A percentile compares a stretch with the other conserved stretches of the same genome.
These are phyloP conservation scores for Austrofundulus limnaeus DNA, from an alignment of 2,113 vertebrate species.

Conservation along the genomic window DNA sequence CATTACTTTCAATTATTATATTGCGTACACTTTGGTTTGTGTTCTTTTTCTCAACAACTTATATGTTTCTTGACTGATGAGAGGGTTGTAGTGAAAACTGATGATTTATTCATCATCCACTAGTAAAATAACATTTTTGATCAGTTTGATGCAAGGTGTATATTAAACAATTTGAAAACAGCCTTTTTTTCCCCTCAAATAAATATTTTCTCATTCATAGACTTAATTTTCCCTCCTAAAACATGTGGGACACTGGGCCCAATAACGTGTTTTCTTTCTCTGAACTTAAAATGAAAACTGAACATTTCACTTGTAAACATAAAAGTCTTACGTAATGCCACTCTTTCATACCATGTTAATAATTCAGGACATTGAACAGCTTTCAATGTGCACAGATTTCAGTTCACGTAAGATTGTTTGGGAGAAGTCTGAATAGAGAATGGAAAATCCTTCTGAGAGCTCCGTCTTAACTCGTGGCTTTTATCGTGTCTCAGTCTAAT, in stretches of 20 bases:
- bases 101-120: constrained; percentile 7
- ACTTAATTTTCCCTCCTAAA: constrained; percentile 26
- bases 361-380: constrained; percentile 69
- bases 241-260: constrained; percentile 52
- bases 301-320: constrained; percentile 66
- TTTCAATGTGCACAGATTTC: constrained; percentile 49
- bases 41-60: constrained; percentile 24
- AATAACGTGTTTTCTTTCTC: constrained; percentile 47
- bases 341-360: constrained; percentile 63
- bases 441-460: constrained; percentile 34
- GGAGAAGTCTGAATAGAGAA: constrained; percentile 46
- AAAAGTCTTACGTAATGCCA: constrained; percentile 66
- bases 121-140: neutral
- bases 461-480: constrained; percentile 28
- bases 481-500: constrained; percentile 20
- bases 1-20: constrained; percentile 29
- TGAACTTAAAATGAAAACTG: constrained; percentile 61
- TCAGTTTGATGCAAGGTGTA: neutral
- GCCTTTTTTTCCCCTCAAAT: constrained; percentile 41
- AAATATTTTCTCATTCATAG: constrained; percentile 58
- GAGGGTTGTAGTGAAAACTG: constrained; percentile 33
- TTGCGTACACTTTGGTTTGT: constrained; percentile 10
- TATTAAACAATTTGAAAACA: constrained; percentile 44
- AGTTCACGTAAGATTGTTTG: constrained; percentile 60
- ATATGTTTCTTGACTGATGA: constrained; percentile 36